These are phyloP conservation scores for Maniola jurtina DNA, from an alignment of 1,140 invertebrate species.

Conservation along the genomic window DNA sequence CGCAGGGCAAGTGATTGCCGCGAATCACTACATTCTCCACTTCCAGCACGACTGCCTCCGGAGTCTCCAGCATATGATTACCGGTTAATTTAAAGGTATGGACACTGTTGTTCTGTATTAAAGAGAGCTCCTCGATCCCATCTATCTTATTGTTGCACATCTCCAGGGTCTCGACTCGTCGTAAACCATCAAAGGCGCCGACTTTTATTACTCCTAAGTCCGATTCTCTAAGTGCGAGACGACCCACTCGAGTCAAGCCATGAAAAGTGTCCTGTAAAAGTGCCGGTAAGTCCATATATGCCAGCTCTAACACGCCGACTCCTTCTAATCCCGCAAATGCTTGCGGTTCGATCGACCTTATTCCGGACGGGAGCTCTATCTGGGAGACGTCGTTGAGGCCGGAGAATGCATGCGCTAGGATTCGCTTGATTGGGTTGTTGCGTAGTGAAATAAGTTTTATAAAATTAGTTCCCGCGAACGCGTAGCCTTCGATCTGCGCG, in stretches of 20 bases:
- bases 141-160: constrained; percentile 92
- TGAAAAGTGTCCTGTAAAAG: constrained; percentile 86
- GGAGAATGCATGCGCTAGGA: constrained; percentile 88
- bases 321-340: constrained; percentile 89
- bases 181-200: constrained; percentile 86
- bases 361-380: constrained; percentile 87
- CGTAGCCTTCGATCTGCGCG: constrained; percentile 86
- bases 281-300: constrained; percentile 88
- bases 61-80: constrained; percentile 88
- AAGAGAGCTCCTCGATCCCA: constrained; percentile 84
- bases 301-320: constrained; percentile 86
- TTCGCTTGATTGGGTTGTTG: constrained; percentile 87
- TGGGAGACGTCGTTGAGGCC: constrained; percentile 88
- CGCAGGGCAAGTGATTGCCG: constrained; percentile 90
- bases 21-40: constrained; percentile 84
- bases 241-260: constrained; percentile 85
- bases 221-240: constrained; percentile 87
- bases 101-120: constrained; percentile 84
- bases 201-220: constrained; percentile 86
- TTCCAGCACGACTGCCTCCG: constrained; percentile 82
- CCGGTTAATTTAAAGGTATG: constrained; percentile 85
- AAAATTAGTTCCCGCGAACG: constrained; percentile 90
- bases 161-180: constrained; percentile 84
- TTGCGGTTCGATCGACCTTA: constrained; percentile 85
- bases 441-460: constrained; percentile 86